A percentile compares a stretch with the other conserved stretches of the same genome.
Conservation (phyloP, 2,888 invertebrate species). For the Norana najaformis region DNA sequence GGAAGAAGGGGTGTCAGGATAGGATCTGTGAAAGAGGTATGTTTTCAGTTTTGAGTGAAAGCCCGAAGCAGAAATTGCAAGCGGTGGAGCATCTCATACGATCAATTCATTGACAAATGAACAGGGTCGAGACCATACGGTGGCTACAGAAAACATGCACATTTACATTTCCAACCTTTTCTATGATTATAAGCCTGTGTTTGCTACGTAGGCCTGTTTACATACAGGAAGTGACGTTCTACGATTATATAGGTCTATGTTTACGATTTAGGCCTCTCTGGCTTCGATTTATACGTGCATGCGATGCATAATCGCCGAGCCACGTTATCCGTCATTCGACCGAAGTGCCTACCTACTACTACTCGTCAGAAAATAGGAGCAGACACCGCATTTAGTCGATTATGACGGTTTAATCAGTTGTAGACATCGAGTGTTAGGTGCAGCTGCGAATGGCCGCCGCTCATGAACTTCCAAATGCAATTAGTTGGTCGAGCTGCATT, state of each 20-base stretch:
- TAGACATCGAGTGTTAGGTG: not conserved
- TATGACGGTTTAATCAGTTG: not conserved
- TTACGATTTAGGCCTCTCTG: not conserved
- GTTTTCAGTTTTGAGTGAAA: no score
- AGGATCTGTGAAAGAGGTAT: no score
- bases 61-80: no score
- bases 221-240: slow-evolving; percentile 4
- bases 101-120: no score
- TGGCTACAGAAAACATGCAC: no score
- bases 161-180: no score
- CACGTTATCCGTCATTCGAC: not conserved
- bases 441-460: not conserved
- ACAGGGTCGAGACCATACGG: no score
- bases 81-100: no score
- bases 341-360: not conserved
- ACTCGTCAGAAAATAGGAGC: not conserved
- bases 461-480: not conserved
- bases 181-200: not conserved
- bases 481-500: not conserved
- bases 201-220: not conserved
- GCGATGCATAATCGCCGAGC: not conserved
- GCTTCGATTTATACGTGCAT: not conserved
- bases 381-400: not conserved
- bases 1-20: no score
- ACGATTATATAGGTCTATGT: not conserved